phyloP scores from a whole-genome alignment of 2,888 invertebrate species.

The Stictocephala bisonia region DNA sequence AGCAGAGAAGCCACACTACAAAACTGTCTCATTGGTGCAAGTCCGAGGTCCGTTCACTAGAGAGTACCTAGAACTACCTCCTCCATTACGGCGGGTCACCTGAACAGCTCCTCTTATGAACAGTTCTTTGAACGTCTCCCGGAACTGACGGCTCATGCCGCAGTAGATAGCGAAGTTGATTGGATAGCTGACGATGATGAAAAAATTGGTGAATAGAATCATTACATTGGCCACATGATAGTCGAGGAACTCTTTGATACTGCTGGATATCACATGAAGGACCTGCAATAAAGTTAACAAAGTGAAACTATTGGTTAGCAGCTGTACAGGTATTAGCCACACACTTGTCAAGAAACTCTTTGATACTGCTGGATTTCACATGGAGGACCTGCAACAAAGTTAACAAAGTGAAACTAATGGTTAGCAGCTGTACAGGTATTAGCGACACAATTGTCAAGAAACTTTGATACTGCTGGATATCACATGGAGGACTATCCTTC shows the following conservation, averaged over 20 bases:
- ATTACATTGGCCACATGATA: slow-evolving; percentile 82
- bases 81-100: slow-evolving; percentile 73
- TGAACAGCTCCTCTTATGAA: slow-evolving; percentile 75
- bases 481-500: slow-evolving; percentile 85
- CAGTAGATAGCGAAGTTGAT: slow-evolving; percentile 96
- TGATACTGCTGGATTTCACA: slow-evolving; percentile 80
- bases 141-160: slow-evolving; percentile 94
- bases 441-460: slow-evolving; percentile 82
- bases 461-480: slow-evolving; percentile 77
- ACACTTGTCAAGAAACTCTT: slow-evolving; percentile 79
- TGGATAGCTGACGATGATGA: slow-evolving; percentile 90
- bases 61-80: slow-evolving; percentile 81
- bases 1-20: slow-evolving; percentile 65
- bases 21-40: slow-evolving; percentile 86
- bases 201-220: slow-evolving; percentile 88
- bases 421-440: slow-evolving; percentile 65
- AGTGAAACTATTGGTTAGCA: background rate
- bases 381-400: slow-evolving; percentile 70
- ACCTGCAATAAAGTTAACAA: slow-evolving; percentile 62
- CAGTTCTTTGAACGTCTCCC: slow-evolving; percentile 90
- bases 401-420: background rate
- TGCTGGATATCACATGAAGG: slow-evolving; percentile 83
- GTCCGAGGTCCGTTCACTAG: slow-evolving; percentile 85
- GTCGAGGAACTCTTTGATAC: slow-evolving; percentile 77
- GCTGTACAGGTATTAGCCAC: slow-evolving; percentile 74